phyloP scores from a whole-genome alignment of 1,140 invertebrate species.

The Anoplophora glabripennis region DNA sequence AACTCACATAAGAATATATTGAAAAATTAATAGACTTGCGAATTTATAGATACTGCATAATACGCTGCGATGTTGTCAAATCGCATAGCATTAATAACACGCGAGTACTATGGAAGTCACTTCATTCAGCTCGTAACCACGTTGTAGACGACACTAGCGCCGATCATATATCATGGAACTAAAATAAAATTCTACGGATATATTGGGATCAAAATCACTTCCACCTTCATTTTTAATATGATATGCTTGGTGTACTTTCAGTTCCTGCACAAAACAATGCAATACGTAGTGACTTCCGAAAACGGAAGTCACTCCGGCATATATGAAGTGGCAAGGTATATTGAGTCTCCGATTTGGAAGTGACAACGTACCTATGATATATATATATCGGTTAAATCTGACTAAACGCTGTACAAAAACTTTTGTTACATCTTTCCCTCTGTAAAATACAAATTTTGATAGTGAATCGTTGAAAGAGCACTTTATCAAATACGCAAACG shows the following conservation, averaged over 20 bases:
- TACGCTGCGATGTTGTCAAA: too few species aligned
- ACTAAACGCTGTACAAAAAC: too few species aligned
- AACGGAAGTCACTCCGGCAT: slow-evolving; percentile 1
- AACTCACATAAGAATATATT: too few species aligned
- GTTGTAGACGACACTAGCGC: slow-evolving; percentile 1
- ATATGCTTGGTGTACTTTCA: background rate
- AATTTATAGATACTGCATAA: too few species aligned
- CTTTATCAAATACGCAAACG: too few species aligned
- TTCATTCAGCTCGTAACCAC: background rate
- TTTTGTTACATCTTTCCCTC: too few species aligned
- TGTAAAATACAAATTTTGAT: too few species aligned
- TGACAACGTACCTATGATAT: background rate
- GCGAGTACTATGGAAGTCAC: background rate
- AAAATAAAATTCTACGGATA: background rate
- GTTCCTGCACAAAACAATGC: background rate
- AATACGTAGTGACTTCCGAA: slow-evolving; percentile 4
- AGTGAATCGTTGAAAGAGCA: too few species aligned
- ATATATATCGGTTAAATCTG: too few species aligned
- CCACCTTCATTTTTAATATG: background rate
- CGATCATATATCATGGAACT: background rate
- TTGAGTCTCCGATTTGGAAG: slow-evolving; percentile 3
- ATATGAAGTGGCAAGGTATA: slow-evolving; percentile 1
- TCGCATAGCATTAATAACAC: too few species aligned
- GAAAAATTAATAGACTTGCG: too few species aligned
- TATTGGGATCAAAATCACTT: slow-evolving; percentile 1